Evolutionary conservation across 2,888 invertebrate species (phyloP), one percentile per base, ranked within the genome.

Genomic region (Ochlodes sylvanus): DNA sequence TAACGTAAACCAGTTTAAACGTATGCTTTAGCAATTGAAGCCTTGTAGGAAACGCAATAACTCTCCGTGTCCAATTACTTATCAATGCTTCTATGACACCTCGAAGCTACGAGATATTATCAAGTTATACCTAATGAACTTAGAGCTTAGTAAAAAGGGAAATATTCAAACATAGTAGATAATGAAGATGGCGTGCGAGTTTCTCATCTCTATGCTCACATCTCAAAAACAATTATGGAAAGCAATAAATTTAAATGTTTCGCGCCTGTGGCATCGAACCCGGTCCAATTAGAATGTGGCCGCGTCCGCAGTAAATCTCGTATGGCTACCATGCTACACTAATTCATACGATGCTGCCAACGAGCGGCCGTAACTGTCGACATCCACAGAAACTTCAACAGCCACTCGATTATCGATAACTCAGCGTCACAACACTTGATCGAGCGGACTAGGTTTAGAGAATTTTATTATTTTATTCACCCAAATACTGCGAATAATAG

Each of bases 261-360:
- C 83, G 85, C 85, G 92, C 92, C 92, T 75, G 82, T 87, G 89
- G 92, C 91, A 80, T 83, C 83, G 86, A 85, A 86, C 87, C 85
- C 83, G 82, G 87, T 89, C 90, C 93, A 92, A 93, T 93, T 93
- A 92, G 92, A 86, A 83, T 78, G 78, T 77, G 79, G 81, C 81
- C 81, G 80, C 84, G 84, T 85, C 86, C 79, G 87, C 87, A 89
- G 86, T 92, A 93, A 93, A 93, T 93, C 92, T 92, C 84, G 75
- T 75, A 69, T 75, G 79, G 92, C 93, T 93, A 92, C 93, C 86
- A 89, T 75, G 87, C 89, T 92, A 92, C 92, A 92, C 93, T 91
- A 92, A 92, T 92, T 92, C 92, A 91, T 90, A 87, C 84, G 79
- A 82, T 81, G 79, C 84, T 82, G 83, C 87, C 86, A 86, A 83